phyloP scores from a whole-genome alignment of 2,113 vertebrate species.

The Scopus umbretta region DNA sequence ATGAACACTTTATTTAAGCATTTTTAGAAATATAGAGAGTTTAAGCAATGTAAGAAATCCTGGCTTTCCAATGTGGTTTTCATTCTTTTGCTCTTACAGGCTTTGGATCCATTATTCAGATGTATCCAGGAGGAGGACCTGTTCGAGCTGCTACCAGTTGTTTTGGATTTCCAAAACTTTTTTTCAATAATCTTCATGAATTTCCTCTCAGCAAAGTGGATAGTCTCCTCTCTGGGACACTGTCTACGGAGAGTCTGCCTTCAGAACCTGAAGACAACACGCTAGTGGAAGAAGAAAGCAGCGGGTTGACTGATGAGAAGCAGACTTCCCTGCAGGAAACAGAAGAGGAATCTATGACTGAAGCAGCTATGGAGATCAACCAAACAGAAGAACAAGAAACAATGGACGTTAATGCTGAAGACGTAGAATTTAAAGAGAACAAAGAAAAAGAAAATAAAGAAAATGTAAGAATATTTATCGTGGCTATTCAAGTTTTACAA shows the following conservation, averaged over 20 bases:
- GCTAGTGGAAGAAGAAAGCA: constrained; percentile 30
- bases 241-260: constrained; percentile 69
- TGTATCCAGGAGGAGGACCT: constrained; percentile 89
- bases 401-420: constrained; percentile 35
- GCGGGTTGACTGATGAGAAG: constrained; percentile 52
- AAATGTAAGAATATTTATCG: constrained; percentile 64
- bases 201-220: constrained; percentile 92
- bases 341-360: constrained; percentile 40
- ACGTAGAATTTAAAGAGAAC: constrained; percentile 54
- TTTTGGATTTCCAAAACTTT: constrained; percentile 90
- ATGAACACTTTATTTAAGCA: neutral
- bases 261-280: constrained; percentile 70
- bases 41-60: neutral
- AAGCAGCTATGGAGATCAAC: constrained; percentile 30
- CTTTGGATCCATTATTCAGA: constrained; percentile 91
- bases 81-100: constrained; percentile 68
- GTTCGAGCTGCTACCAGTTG: constrained; percentile 86
- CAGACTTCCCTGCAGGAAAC: constrained; percentile 36
- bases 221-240: constrained; percentile 83
- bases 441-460: constrained; percentile 72
- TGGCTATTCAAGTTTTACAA: neutral
- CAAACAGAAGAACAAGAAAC: constrained; percentile 60
- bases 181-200: constrained; percentile 84
- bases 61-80: neutral
- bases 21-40: neutral